Percentiles rank a stretch among this genome's conserved stretches.
Evolutionary conservation across 1,140 invertebrate species (phyloP).

Genomic region (Zaprionus camerounensis): DNA sequence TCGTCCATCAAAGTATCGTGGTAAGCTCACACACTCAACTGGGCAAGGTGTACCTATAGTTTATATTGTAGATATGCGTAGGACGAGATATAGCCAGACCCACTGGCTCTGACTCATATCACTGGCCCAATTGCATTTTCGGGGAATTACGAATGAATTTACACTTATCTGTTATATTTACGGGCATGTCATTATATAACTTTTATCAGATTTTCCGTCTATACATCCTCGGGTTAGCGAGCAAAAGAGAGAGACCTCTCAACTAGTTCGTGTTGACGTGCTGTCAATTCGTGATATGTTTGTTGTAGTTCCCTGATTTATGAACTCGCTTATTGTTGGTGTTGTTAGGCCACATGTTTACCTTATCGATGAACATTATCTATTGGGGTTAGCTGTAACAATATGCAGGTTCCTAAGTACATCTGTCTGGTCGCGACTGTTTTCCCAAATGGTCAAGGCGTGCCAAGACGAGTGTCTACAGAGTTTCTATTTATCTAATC

Average conservation of each 20-base stretch:
- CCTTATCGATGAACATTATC: constrained; percentile 44
- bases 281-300: constrained; percentile 14
- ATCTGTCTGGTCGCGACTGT: background rate
- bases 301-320: background rate
- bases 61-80: constrained; percentile 4
- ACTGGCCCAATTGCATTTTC: constrained; percentile 1
- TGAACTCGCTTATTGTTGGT: background rate
- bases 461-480: constrained; percentile 2
- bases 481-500: constrained; percentile 20
- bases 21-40: constrained; percentile 33
- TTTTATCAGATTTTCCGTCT: constrained; percentile 6
- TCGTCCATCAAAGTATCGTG: constrained; percentile 49
- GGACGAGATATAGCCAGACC: background rate
- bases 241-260: background rate
- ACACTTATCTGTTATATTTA: constrained; percentile 14
- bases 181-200: background rate
- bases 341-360: constrained; percentile 27
- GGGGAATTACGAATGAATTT: background rate
- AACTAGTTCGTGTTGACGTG: background rate
- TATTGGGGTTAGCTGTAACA: constrained; percentile 37
- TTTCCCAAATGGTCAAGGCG: constrained; percentile 18
- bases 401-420: background rate
- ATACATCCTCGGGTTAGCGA: background rate
- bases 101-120: constrained; percentile 25
- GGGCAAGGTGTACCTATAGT: constrained; percentile 32